Evolutionary conservation across 92 coral and sea anemone genomes (phyloP).

Genomic region (Ricordea florida): DNA sequence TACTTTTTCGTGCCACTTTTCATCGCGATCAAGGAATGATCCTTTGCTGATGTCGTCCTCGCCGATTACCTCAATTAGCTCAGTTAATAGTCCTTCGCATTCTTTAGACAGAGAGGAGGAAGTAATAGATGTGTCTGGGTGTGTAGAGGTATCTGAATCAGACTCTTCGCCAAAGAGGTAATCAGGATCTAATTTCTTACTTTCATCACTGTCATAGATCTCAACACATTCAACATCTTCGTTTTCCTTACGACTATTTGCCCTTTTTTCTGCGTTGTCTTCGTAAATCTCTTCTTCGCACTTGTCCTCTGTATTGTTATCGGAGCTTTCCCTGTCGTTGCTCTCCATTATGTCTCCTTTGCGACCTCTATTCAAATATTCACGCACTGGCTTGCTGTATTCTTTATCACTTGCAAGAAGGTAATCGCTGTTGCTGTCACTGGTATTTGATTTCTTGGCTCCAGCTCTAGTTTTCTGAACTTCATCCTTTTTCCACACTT

Average conservation of each 20-base stretch:
- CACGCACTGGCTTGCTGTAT: constrained; percentile 34
- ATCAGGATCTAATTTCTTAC: constrained; percentile 29
- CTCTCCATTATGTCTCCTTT: constrained; percentile 30
- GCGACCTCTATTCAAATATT: neutral
- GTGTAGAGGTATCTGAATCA: neutral
- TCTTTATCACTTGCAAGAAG: constrained; percentile 12
- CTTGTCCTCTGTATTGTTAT: constrained; percentile 23
- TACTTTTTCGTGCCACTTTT: constrained; percentile 25
- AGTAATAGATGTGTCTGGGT: constrained; percentile 10
- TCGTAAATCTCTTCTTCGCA: neutral
- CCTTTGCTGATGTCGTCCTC: constrained; percentile 40
- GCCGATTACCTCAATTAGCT: constrained; percentile 52
- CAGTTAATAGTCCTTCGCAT: constrained; percentile 27
- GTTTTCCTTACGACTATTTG: constrained; percentile 2
- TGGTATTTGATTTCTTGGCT: constrained; percentile 23
- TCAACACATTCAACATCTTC: constrained; percentile 10
- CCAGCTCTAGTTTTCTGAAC: constrained; percentile 1
- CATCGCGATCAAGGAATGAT: constrained; percentile 31
- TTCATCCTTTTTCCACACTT: constrained; percentile 22
- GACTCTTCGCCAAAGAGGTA: constrained; percentile 15
- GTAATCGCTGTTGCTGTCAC: constrained; percentile 27
- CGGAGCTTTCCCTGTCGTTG: constrained; percentile 23
- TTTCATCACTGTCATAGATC: constrained; percentile 23
- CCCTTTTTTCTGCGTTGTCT: neutral
- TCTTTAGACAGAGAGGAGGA: constrained; percentile 4